These are phyloP conservation scores for Rousettus leschenaultii DNA, from an alignment of 2,113 vertebrate species.

Conservation along the genomic window DNA sequence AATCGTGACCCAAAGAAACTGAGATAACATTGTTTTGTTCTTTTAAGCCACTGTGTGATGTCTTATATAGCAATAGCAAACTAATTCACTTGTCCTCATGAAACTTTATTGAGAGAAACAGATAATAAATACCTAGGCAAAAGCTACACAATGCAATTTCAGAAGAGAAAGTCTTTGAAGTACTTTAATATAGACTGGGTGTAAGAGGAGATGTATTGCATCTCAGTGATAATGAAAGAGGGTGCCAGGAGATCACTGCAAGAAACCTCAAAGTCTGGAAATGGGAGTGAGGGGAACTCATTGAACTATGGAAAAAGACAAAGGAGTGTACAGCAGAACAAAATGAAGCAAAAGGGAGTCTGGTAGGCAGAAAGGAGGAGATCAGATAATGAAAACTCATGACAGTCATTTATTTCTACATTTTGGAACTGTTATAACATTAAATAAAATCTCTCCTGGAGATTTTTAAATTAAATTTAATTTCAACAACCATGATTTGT, in stretches of 20 bases:
- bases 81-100: background rate
- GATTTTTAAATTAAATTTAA: background rate
- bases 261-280: background rate
- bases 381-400: background rate
- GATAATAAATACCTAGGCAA: background rate
- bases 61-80: background rate
- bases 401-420: background rate
- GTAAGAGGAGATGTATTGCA: background rate
- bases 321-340: accelerated
- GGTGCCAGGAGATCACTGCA: background rate
- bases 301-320: background rate
- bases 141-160: background rate
- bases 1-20: background rate
- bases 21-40: background rate
- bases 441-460: background rate
- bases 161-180: background rate
- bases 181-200: background rate
- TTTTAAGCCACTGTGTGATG: background rate
- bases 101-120: background rate
- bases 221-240: background rate
- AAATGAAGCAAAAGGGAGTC: background rate
- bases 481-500: background rate
- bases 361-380: background rate
- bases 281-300: background rate
- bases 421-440: background rate